Evolutionary conservation across 2,888 invertebrate genomes (phyloP).

Genomic region (Harpalus rubripes): DNA sequence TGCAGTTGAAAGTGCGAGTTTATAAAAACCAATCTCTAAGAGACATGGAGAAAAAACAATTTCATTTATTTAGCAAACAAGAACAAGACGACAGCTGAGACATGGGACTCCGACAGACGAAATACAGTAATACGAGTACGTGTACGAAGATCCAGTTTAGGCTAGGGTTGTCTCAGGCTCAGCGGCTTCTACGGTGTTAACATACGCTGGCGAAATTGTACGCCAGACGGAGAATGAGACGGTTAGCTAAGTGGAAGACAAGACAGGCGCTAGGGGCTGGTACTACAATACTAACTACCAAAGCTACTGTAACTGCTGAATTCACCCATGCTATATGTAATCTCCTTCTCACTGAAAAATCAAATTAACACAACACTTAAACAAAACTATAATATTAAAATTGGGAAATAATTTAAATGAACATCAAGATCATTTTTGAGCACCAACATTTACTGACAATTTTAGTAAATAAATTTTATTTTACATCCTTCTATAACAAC

Average conservation of each 20-base stretch:
- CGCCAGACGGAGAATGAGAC: constrained; percentile 7
- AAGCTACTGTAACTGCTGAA: too few species aligned
- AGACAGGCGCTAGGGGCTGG: too few species aligned
- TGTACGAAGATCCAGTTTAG: constrained; percentile 42
- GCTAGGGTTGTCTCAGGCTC: constrained; percentile 24
- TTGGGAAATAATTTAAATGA: too few species aligned
- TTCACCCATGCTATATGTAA: too few species aligned
- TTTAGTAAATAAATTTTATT: too few species aligned
- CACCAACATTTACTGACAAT: too few species aligned
- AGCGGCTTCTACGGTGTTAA: constrained; percentile 22
- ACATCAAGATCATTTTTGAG: too few species aligned
- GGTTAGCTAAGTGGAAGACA: background rate
- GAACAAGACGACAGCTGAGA: constrained; percentile 25
- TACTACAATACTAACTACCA: too few species aligned
- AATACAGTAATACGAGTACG: constrained; percentile 41
- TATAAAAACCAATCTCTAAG: constrained; percentile 39
- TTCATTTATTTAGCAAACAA: constrained; percentile 44
- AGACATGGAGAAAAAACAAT: constrained; percentile 42
- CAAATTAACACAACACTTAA: too few species aligned
- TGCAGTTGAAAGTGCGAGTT: constrained; percentile 5
- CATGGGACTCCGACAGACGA: constrained; percentile 26
- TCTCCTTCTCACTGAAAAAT: too few species aligned
- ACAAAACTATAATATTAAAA: too few species aligned
- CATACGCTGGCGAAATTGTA: constrained; percentile 22
- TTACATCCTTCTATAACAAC: too few species aligned